Evolutionary conservation across 2,888 invertebrate genomes (phyloP).

Genomic region (Drosophila paramelanica): DNA sequence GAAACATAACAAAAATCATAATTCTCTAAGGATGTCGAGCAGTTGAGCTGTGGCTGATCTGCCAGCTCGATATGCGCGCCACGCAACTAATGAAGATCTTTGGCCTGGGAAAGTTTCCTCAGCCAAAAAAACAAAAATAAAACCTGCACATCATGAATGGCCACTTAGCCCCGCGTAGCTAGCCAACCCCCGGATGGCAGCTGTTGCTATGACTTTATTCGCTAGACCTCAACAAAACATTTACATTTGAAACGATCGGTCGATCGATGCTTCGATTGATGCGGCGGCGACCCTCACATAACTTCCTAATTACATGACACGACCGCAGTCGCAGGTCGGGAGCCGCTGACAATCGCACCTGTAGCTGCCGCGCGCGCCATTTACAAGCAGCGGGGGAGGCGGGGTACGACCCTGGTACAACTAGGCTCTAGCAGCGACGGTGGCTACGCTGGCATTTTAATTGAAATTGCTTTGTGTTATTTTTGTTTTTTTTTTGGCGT

Average conservation of each 20-base stretch:
- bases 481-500: background rate
- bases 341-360: constrained; percentile 54
- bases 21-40: constrained; percentile 62
- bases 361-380: constrained; percentile 55
- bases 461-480: constrained; percentile 75
- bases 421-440: constrained; percentile 3
- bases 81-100: constrained; percentile 70
- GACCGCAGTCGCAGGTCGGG: constrained; percentile 62
- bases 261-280: constrained; percentile 46
- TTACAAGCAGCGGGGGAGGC: constrained; percentile 31
- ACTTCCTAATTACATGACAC: constrained; percentile 78
- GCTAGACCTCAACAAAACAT: constrained; percentile 41
- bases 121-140: background rate
- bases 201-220: constrained; percentile 66
- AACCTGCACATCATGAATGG: constrained; percentile 53
- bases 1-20: constrained; percentile 49
- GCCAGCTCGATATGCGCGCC: constrained; percentile 41
- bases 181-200: constrained; percentile 34
- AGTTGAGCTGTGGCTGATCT: constrained; percentile 42
- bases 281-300: constrained; percentile 49
- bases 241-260: constrained; percentile 46
- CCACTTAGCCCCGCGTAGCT: constrained; percentile 44
- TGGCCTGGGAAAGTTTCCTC: constrained; percentile 62
- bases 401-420: background rate
- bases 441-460: constrained; percentile 74